These are phyloP conservation scores for Drosophila pseudoananassae DNA, from an alignment of 1,140 invertebrate genomes.

Conservation along the genomic window DNA sequence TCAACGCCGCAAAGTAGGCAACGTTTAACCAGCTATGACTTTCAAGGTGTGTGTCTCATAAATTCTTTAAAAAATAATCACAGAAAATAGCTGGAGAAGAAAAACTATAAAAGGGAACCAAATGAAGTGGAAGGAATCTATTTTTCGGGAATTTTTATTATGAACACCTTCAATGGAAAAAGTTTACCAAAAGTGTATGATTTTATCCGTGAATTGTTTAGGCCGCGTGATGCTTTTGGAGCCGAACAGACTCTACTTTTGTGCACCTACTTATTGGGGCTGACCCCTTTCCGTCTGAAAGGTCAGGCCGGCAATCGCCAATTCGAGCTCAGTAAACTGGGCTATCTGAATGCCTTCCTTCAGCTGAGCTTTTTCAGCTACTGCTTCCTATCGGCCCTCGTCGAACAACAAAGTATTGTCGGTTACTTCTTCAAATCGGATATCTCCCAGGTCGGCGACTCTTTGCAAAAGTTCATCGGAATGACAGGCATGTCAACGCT, in stretches of 20 bases:
- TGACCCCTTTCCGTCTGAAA: conserved; percentile 66
- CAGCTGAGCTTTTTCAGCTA: conserved; percentile 76
- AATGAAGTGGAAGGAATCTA: not conserved
- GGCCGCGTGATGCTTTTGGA: conserved; percentile 65
- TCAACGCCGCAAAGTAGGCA: conserved; percentile 47
- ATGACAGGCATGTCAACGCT: conserved; percentile 71
- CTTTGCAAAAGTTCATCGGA: conserved; percentile 75
- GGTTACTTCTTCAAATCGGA: conserved; percentile 78
- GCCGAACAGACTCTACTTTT: conserved; percentile 66
- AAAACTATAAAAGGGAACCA: conserved; percentile 52
- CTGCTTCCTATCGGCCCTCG: conserved; percentile 67
- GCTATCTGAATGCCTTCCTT: conserved; percentile 67
- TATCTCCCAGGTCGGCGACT: conserved; percentile 75
- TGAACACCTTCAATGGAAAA: not conserved
- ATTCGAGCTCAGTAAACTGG: conserved; percentile 61
- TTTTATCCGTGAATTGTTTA: conserved; percentile 39
- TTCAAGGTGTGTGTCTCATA: conserved; percentile 47
- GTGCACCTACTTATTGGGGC: conserved; percentile 69
- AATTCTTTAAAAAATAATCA: conserved; percentile 55
- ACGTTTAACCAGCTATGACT: conserved; percentile 27
- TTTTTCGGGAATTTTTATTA: not conserved
- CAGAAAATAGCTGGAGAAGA: not conserved
- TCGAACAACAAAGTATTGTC: conserved; percentile 77
- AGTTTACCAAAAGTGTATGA: conserved; percentile 26
- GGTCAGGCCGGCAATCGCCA: conserved; percentile 33